Base-by-base conservation (phyloP, 2,888 invertebrate species). In the Drosophila emarginata region DNA sequence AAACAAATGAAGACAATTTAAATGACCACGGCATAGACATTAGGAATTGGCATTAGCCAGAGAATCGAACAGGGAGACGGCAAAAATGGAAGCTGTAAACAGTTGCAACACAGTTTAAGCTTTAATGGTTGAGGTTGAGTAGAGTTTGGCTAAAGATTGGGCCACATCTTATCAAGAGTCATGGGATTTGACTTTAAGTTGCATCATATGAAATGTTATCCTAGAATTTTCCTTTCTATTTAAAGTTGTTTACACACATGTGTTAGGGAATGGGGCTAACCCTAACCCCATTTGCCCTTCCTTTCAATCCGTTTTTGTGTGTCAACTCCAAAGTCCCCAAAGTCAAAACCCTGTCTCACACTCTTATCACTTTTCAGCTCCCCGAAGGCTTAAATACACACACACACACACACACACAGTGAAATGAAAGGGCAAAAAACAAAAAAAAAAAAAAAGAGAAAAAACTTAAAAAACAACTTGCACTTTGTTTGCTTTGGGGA, bases 1-100 rank as follows among this genome's bases (percentile, higher is more conserved):
- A 87, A 85, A 75, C 83, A 87, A 83, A 87, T 87, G 88, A 82
- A 82, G 88, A 82, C 83, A 83, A 82, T 85, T 88, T 82, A 76
- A 83, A 79, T 88, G 88, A 83, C 79, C 75, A 86, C 71, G 72
- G 76, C 80, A 83, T 54, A 67, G 65, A 66, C 74, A 79, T 81
- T 74, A 67, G 72, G 65, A 75, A 63, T 63, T 45, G 69, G 67
- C 70, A 81, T 84, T 81, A 84, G 87, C 71, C 61, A 67, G 69
- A 67, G 21, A 68, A 71, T 64, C 54, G 54, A 64, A 58, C 65
- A 40, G 67, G 26, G 36, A 53, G 72, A 64, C 37, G 64, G 57
- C 72, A 21, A 45, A 45, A 45, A 45, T 45, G 45, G 45, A 21
- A 45, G 45, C 45, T 45, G 11, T 32, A 54, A 54, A 54, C 54